Base-by-base conservation (phyloP, 2,113 vertebrate species). In the Hyperopisus bebe region DNA sequence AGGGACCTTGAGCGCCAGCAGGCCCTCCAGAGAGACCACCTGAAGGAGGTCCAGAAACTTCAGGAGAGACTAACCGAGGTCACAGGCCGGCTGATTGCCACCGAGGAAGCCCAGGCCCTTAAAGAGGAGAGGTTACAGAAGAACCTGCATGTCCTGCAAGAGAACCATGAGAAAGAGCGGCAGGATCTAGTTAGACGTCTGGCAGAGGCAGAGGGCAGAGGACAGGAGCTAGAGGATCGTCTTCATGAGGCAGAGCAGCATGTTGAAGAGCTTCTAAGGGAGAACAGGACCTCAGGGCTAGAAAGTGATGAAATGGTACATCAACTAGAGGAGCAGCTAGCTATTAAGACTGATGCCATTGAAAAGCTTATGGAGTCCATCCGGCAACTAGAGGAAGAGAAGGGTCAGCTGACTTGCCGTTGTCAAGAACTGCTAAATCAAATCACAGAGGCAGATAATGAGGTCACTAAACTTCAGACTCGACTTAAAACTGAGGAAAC, bases 401-500 rank as follows among this genome's bases (percentile, higher is more conserved):
- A 96, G 88, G 94, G 96, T 85, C 96, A 95, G 87, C 96, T 98
- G 17, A 96, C 95, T 0, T 97, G 96, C 85, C 95, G 96, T 0
- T 97, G 98, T 92, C 97, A 98, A 2, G 98, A 99, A 93, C 96
- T 99, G 90, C 94, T 97, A 87, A 97, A 97, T 91, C 98, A 97
- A 77, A 95, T 97, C 0, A 91, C 97, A 0, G 94, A 96, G 92
- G 97, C 97, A 0, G 97, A 98, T 89, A 95, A 96, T 0, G 96
- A 99, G 88, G 95, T 97, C 9, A 96, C 95, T 48, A 97, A 97
- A 92, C 96, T 99, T 3, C 96, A 94, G 77, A 94, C 93, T 15
- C 97, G 96, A 89, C 93, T 98, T 86, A 94, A 95, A 39, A 95
- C 94, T 0, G 96, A 97, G 90, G 97, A 98, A 92, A 95, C 95